Conservation (phyloP, 1,140 invertebrate genomes). For the Berghia stephanieae region DNA sequence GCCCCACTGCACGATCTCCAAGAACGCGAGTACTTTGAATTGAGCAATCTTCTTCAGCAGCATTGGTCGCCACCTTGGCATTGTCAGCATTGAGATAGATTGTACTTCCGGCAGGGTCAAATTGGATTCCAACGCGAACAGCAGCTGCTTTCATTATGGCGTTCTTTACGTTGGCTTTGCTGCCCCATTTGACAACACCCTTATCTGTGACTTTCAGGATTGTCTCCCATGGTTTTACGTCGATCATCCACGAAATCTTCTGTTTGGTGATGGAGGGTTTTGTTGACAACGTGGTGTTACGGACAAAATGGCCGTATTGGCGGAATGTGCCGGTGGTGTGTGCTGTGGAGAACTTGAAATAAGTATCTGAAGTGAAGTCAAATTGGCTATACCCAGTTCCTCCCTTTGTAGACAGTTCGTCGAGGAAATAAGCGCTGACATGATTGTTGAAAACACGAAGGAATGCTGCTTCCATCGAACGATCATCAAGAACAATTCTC, state of each 20-base stretch:
- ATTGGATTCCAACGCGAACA: slow-evolving; percentile 33
- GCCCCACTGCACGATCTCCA: slow-evolving; percentile 31
- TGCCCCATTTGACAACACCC: slow-evolving; percentile 35
- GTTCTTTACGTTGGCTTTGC: slow-evolving; percentile 36
- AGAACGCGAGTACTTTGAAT: slow-evolving; percentile 30
- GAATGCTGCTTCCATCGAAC: slow-evolving; percentile 39
- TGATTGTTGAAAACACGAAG: slow-evolving; percentile 33
- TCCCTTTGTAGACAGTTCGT: slow-evolving; percentile 38
- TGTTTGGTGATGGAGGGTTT: slow-evolving; percentile 37
- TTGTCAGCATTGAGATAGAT: slow-evolving; percentile 37
- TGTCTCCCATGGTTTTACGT: slow-evolving; percentile 38
- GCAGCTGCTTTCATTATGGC: slow-evolving; percentile 35
- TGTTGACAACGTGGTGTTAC: slow-evolving; percentile 35
- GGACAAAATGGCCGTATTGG: slow-evolving; percentile 36
- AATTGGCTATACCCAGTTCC: slow-evolving; percentile 36
- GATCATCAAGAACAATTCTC: slow-evolving; percentile 33
- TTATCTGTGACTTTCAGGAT: slow-evolving; percentile 39
- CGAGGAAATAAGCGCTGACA: slow-evolving; percentile 36
- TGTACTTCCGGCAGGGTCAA: slow-evolving; percentile 33
- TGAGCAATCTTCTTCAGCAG: slow-evolving; percentile 28
- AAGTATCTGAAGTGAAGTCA: slow-evolving; percentile 38
- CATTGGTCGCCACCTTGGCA: slow-evolving; percentile 25
- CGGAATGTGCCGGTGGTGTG: slow-evolving; percentile 40
- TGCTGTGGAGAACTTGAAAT: slow-evolving; percentile 32
- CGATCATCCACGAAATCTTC: slow-evolving; percentile 37